Evolutionary conservation across 2,888 invertebrate genomes (phyloP).

Genomic region (Hydraecia micacea): DNA sequence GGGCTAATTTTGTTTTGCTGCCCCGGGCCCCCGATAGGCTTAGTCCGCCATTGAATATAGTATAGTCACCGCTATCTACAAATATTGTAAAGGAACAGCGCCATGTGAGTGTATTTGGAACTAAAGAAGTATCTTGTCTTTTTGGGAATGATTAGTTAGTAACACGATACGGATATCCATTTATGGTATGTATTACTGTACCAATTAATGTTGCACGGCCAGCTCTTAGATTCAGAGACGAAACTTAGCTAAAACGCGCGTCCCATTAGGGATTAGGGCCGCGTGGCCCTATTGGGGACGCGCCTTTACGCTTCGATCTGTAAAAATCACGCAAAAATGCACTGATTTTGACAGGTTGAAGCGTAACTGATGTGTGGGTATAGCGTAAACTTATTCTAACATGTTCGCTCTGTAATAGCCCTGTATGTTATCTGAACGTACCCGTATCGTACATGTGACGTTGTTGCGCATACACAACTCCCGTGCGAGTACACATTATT

Average conservation of each 20-base stretch:
- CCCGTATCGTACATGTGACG: constrained; percentile 3
- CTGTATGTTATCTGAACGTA: background rate
- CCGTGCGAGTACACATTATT: background rate
- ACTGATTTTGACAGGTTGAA: background rate
- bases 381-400: background rate
- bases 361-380: background rate
- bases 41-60: background rate
- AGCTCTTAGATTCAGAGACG: background rate
- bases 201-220: constrained; percentile 2
- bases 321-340: background rate
- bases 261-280: no score
- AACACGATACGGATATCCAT: background rate
- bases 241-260: background rate
- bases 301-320: background rate
- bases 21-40: background rate
- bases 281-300: no score
- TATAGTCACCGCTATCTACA: background rate
- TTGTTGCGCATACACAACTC: background rate
- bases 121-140: background rate
- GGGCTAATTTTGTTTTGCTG: background rate
- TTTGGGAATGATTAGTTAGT: constrained; percentile 10
- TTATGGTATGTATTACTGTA: background rate
- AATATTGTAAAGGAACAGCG: constrained; percentile 10
- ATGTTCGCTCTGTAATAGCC: background rate
- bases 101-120: constrained; percentile 11